A percentile compares a stretch with the other conserved stretches of the same genome.
phyloP scores from a whole-genome alignment of 2,113 vertebrate genomes.

The Motacilla alba region DNA sequence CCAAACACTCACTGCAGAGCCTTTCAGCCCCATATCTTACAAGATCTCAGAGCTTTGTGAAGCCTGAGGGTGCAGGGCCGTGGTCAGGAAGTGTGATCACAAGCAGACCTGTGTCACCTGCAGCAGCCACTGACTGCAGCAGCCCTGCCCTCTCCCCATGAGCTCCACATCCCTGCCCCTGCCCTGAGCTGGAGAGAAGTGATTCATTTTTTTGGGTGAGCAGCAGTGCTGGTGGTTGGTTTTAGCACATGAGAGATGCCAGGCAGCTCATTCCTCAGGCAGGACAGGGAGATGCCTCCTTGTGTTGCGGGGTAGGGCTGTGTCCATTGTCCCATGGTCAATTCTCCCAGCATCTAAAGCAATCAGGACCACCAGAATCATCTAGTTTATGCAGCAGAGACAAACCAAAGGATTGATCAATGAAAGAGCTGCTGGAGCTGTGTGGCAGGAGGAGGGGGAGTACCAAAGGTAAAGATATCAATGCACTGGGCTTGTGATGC shows the following conservation, averaged over 20 bases:
- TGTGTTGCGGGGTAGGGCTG: background rate
- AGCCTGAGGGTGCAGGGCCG: background rate
- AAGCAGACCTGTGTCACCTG: background rate
- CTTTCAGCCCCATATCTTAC: background rate
- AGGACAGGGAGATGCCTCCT: background rate
- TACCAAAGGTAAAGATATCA: background rate
- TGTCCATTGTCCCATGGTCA: background rate
- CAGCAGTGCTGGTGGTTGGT: background rate
- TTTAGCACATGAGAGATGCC: background rate
- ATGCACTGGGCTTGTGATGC: background rate
- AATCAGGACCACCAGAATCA: background rate
- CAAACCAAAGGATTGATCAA: background rate
- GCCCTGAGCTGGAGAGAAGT: background rate
- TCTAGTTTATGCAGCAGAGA: background rate
- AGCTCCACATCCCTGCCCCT: background rate
- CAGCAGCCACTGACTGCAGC: rapidly evolving
- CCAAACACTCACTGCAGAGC: rapidly evolving
- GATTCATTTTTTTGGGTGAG: background rate
- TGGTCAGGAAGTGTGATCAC: background rate
- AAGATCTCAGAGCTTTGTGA: background rate
- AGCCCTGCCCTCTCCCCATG: background rate
- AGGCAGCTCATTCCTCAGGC: background rate
- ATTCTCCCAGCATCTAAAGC: background rate
- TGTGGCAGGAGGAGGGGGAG: background rate
- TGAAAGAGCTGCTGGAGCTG: background rate